phyloP scores from a whole-genome alignment of 1,140 invertebrate species.

The Aethina tumida region DNA sequence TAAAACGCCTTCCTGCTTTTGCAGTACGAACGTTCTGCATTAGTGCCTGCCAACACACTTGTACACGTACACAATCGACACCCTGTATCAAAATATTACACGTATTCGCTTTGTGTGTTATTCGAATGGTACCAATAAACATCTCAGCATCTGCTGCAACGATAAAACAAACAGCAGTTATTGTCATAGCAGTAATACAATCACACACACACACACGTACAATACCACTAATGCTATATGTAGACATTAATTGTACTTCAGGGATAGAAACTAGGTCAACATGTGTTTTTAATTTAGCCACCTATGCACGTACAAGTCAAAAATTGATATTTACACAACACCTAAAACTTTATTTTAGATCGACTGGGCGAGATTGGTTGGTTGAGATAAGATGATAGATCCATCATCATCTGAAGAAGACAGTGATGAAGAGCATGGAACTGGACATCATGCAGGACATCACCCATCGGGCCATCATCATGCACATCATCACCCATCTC shows the following conservation, averaged over 20 bases:
- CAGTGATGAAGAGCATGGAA: conserved; percentile 70
- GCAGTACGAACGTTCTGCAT: background rate
- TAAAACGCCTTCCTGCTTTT: background rate
- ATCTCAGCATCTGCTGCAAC: no score
- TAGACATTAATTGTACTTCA: no score
- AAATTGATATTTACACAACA: background rate
- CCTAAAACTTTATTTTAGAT: conserved; percentile 17
- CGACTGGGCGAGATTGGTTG: conserved; percentile 17
- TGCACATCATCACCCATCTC: conserved; percentile 23
- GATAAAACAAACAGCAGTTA: background rate
- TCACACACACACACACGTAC: background rate
- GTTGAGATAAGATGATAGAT: conserved; percentile 61
- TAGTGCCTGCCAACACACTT: conserved; percentile 1
- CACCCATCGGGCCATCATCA: conserved; percentile 32
- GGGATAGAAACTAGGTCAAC: no score
- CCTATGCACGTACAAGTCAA: background rate
- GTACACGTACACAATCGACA: background rate
- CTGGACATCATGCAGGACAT: conserved; percentile 36
- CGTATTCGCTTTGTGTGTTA: background rate
- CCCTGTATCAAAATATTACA: background rate
- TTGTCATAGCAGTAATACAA: background rate
- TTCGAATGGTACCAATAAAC: background rate
- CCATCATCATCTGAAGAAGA: conserved; percentile 83
- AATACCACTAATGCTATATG: background rate
- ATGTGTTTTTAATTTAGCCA: background rate